Evolutionary conservation across 2,797 vertebrate species (phyloP).

Genomic region (Anniella stebbinsi): DNA sequence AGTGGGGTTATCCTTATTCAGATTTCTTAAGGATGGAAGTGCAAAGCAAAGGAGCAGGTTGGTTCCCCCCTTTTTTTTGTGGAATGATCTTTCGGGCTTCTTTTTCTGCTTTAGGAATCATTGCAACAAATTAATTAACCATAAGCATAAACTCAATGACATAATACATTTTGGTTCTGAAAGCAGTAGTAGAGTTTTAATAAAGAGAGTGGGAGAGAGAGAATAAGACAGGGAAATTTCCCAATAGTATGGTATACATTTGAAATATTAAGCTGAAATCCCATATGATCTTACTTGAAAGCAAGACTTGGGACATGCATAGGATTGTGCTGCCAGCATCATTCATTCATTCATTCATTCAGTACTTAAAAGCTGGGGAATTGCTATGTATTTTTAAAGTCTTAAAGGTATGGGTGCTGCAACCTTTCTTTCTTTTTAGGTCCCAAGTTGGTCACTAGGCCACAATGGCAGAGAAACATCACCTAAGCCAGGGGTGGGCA

Average conservation of each 20-base stretch:
- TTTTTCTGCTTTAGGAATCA: not conserved
- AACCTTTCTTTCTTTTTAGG: not conserved
- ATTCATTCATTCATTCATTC: not conserved
- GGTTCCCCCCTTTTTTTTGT: too few species aligned
- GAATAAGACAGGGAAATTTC: not conserved
- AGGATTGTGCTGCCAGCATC: not conserved
- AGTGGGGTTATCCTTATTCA: not conserved
- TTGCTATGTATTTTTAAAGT: not conserved
- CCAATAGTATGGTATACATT: not conserved
- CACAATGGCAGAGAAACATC: not conserved
- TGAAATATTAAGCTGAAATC: not conserved
- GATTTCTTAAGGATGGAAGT: not conserved
- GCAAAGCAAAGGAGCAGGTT: too few species aligned
- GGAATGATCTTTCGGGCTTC: not conserved
- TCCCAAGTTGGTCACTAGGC: not conserved
- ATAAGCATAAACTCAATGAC: not conserved
- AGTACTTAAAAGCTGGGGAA: not conserved
- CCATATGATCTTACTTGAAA: not conserved
- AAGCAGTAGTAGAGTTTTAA: not conserved
- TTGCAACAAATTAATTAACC: not conserved
- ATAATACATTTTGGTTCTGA: not conserved
- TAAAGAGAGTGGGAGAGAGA: too few species aligned
- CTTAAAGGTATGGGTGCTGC: not conserved
- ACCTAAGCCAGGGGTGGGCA: not conserved
- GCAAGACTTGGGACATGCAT: not conserved